These are phyloP conservation scores for Antechinus flavipes DNA, from an alignment of 2,113 vertebrate species.

Conservation along the genomic window DNA sequence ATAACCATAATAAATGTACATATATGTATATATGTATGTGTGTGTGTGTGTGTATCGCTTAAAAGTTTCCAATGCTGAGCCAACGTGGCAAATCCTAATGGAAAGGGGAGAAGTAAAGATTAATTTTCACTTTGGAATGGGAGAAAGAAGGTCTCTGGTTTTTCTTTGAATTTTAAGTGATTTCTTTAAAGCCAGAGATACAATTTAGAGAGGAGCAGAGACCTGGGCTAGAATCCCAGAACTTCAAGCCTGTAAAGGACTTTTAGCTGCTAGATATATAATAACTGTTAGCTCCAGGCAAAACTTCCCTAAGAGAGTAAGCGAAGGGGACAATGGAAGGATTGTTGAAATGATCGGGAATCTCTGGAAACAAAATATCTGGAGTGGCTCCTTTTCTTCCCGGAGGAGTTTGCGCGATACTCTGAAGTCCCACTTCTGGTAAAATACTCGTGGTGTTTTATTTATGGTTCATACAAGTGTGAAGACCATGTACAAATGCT, in stretches of 20 bases:
- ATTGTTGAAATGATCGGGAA: background rate
- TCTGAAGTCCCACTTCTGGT: conserved; percentile 63
- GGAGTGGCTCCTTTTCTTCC: background rate
- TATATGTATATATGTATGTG: background rate
- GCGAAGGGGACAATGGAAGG: background rate
- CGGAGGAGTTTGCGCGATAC: background rate
- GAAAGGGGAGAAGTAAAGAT: background rate
- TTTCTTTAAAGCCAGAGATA: conserved; percentile 29
- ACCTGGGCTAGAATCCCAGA: conserved; percentile 46
- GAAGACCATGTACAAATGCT: conserved; percentile 87
- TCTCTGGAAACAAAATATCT: background rate
- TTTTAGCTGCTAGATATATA: background rate
- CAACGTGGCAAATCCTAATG: background rate
- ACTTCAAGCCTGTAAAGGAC: background rate
- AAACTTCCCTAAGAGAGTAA: background rate
- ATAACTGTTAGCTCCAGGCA: background rate
- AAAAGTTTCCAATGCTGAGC: background rate
- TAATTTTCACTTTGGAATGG: background rate
- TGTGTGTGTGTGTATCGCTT: background rate
- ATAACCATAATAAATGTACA: background rate
- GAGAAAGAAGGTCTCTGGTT: background rate
- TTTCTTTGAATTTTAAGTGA: conserved; percentile 7
- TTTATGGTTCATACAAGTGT: conserved; percentile 81
- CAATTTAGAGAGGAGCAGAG: conserved; percentile 13
- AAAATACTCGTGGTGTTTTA: conserved; percentile 76